A percentile compares a stretch with the other conserved stretches of the same genome.
phyloP scores from a whole-genome alignment of 2,888 invertebrate genomes.

The Lasioglossum vierecki region DNA sequence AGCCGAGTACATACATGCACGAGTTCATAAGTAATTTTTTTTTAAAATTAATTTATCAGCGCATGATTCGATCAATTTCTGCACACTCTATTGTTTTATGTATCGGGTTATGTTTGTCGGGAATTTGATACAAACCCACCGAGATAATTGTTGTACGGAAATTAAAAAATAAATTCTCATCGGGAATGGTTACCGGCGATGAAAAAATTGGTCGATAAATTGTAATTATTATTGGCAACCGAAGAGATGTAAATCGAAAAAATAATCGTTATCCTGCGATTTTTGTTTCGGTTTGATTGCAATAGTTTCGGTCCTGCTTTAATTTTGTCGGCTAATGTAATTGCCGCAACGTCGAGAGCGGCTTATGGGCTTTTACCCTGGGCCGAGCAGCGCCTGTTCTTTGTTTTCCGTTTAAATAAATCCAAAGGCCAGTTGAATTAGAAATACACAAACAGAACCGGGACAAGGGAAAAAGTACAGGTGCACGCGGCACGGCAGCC shows the following conservation, averaged over 20 bases:
- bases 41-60: too few species aligned
- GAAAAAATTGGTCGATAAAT: neutral
- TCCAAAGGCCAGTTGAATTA: constrained; percentile 34
- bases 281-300: neutral
- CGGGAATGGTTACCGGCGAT: too few species aligned
- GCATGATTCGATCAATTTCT: too few species aligned
- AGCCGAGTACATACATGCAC: neutral
- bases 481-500: neutral
- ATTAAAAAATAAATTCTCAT: too few species aligned
- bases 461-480: constrained; percentile 8
- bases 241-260: neutral
- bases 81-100: too few species aligned
- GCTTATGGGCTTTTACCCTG: neutral
- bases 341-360: constrained; percentile 33
- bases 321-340: neutral
- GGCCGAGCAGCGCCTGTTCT: neutral
- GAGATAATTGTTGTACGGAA: too few species aligned
- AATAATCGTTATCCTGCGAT: neutral
- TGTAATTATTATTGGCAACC: neutral
- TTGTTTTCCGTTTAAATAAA: constrained; percentile 52
- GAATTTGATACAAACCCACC: too few species aligned
- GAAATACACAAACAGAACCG: constrained; percentile 20
- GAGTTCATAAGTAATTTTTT: too few species aligned
- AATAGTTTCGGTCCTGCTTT: neutral
- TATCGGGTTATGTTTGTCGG: too few species aligned